These are phyloP conservation scores for Budorcas taxicolor DNA, from an alignment of 2,113 vertebrate species.

Conservation along the genomic window DNA sequence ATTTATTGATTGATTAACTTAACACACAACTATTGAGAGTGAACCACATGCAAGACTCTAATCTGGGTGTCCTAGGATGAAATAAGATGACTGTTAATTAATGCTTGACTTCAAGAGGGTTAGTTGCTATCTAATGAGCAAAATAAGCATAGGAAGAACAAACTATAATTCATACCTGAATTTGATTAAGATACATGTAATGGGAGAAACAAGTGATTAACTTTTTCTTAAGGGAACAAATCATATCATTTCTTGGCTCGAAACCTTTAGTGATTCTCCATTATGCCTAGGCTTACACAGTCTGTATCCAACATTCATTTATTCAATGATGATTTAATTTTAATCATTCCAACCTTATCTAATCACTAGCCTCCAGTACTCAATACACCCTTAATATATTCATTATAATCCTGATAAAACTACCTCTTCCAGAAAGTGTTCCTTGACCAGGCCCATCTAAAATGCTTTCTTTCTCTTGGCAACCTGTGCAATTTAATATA, in stretches of 20 bases:
- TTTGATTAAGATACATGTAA: neutral
- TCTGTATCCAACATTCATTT: neutral
- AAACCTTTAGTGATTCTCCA: neutral
- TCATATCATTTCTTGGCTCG: neutral
- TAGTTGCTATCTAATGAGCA: neutral
- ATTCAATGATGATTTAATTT: neutral
- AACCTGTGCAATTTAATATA: neutral
- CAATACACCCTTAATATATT: neutral
- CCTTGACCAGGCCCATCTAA: neutral
- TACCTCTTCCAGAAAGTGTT: neutral
- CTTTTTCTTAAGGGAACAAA: neutral
- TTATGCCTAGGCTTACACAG: neutral
- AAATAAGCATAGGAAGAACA: neutral
- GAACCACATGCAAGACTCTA: neutral
- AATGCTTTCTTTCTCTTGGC: neutral
- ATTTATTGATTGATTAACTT: neutral
- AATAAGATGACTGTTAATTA: neutral
- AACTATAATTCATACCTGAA: neutral
- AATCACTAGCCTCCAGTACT: neutral
- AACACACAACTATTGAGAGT: neutral
- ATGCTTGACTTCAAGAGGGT: neutral
- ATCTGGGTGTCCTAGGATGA: constrained; percentile 4
- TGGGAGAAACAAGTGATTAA: neutral
- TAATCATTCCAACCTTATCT: neutral
- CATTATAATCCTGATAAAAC: neutral